A percentile compares a stretch with the other conserved stretches of the same genome.
These are phyloP conservation scores for Drosophila burlai DNA, from an alignment of 1,140 invertebrate species.

Conservation along the genomic window DNA sequence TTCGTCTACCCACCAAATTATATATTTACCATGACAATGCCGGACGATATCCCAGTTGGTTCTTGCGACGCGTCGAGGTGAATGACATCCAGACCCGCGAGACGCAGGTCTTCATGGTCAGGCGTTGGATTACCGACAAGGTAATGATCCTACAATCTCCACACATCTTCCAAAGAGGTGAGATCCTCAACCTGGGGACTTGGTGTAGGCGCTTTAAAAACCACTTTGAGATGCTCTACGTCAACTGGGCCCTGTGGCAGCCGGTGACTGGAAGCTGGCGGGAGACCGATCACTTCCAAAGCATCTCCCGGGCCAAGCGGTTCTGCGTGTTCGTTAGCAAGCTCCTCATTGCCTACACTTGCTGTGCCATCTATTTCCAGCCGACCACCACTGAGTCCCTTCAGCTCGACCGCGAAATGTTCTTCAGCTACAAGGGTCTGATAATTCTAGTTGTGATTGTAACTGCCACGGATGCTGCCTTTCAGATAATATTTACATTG, in stretches of 20 bases:
- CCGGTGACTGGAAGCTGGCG: conserved; percentile 49
- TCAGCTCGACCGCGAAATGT: conserved; percentile 5
- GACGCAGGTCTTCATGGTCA: conserved; percentile 41
- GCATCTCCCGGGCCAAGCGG: conserved; percentile 47
- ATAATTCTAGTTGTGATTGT: not conserved
- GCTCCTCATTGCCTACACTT: not conserved
- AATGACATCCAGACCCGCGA: conserved; percentile 41
- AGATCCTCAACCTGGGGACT: not conserved
- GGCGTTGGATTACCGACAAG: conserved; percentile 33
- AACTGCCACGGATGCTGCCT: not conserved
- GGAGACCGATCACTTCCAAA: not conserved
- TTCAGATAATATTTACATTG: not conserved
- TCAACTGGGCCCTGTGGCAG: conserved; percentile 62
- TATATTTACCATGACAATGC: conserved; percentile 44
- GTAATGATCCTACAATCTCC: conserved; percentile 21
- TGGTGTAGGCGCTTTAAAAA: conserved; percentile 17
- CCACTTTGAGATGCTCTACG: conserved; percentile 33
- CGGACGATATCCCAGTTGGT: conserved; percentile 62
- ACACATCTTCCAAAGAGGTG: conserved; percentile 17
- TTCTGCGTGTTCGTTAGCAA: conserved; percentile 46
- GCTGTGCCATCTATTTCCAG: conserved; percentile 6
- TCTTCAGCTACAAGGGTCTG: not conserved
- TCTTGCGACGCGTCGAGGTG: conserved; percentile 34
- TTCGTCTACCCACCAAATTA: conserved; percentile 50
- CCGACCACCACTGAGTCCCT: conserved; percentile 12